These are phyloP conservation scores for Enteromius mattozi DNA, from an alignment of 2,797 vertebrate genomes.

Conservation along the genomic window DNA sequence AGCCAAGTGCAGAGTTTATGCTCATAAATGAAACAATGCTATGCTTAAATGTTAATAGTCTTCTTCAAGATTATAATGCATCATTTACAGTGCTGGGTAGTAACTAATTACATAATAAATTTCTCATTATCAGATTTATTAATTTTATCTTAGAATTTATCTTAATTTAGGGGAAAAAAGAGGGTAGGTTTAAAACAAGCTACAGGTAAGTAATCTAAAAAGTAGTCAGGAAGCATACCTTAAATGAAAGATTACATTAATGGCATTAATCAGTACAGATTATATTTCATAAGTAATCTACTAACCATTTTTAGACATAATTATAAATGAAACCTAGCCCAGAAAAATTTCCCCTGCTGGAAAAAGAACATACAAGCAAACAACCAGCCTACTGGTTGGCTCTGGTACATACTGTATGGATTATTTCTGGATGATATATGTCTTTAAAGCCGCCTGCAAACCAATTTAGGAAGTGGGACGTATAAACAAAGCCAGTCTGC, in stretches of 20 bases:
- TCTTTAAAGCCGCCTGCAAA: slow-evolving; percentile 12
- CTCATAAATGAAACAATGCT: neutral
- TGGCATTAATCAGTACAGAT: neutral
- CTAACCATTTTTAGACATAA: too few relatives aligned
- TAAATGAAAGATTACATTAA: too few relatives aligned
- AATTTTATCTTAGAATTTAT: too few relatives aligned
- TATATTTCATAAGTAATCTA: neutral
- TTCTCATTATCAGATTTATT: neutral
- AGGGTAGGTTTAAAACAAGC: too few relatives aligned
- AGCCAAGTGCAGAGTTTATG: neutral
- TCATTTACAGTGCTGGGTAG: neutral
- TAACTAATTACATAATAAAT: neutral
- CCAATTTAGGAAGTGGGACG: slow-evolving; percentile 36
- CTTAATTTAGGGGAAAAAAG: neutral
- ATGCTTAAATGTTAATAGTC: neutral
- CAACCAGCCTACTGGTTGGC: neutral
- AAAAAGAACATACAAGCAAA: slow-evolving; percentile 9
- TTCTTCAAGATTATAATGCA: neutral
- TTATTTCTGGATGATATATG: slow-evolving; percentile 29
- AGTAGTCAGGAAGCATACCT: neutral
- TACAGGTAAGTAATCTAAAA: too few relatives aligned
- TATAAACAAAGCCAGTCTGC: slow-evolving; percentile 33
- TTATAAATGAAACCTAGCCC: neutral
- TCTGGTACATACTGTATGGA: slow-evolving; percentile 13
- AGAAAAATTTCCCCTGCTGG: neutral